Evolutionary conservation across 64 coral and sea anemone genomes (phyloP).

Genomic region (Catalaphyllia jardinei): DNA sequence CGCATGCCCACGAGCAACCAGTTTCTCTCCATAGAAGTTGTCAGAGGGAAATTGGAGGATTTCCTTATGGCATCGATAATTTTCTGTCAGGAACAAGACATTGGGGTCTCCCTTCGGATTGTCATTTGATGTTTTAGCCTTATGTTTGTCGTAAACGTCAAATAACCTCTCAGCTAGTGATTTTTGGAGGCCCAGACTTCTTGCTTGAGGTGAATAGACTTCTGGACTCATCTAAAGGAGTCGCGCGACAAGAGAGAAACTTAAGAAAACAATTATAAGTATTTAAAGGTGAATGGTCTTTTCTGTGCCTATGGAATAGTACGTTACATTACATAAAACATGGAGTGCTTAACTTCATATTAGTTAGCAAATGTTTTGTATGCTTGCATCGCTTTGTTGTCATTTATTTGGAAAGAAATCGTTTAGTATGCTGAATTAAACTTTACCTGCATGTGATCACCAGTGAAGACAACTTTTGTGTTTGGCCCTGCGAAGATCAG

Average conservation of each 20-base stretch:
- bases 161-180: slow-evolving; percentile 64
- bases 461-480: slow-evolving; percentile 87
- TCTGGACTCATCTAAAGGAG: slow-evolving; percentile 60
- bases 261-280: background rate
- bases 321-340: no score
- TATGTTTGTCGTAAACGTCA: slow-evolving; percentile 11
- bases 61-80: slow-evolving; percentile 75
- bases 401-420: no score
- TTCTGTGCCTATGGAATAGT: no score
- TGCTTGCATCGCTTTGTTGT: no score
- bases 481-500: slow-evolving; percentile 79
- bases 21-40: slow-evolving; percentile 64
- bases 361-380: no score
- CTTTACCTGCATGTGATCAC: slow-evolving; percentile 94
- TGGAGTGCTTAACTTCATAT: no score
- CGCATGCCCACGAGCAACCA: slow-evolving; percentile 42
- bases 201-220: slow-evolving; percentile 37
- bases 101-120: background rate
- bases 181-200: slow-evolving; percentile 20
- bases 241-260: background rate
- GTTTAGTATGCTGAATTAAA: background rate
- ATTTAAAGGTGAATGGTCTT: background rate
- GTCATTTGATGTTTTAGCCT: background rate
- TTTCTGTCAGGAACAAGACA: slow-evolving; percentile 70
- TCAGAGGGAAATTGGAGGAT: slow-evolving; percentile 76